Percentiles rank a stretch among this genome's conserved stretches.
phyloP scores from a whole-genome alignment of 2,888 invertebrate genomes.

The Tridacna crocea region DNA sequence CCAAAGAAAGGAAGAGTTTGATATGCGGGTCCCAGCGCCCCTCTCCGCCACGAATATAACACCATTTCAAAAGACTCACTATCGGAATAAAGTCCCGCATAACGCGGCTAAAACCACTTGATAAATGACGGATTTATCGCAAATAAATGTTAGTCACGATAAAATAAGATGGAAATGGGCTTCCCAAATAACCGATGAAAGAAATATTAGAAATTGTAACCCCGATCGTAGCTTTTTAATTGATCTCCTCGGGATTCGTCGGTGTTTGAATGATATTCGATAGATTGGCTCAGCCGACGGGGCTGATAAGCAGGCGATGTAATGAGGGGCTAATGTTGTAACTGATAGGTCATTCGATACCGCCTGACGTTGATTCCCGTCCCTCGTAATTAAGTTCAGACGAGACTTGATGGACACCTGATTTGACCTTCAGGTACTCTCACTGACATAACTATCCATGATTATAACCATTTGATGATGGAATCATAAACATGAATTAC shows the following conservation, averaged over 20 bases:
- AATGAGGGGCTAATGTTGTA: conserved; percentile 37
- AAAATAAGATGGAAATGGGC: conserved; percentile 39
- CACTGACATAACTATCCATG: not conserved
- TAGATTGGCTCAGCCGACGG: conserved; percentile 20
- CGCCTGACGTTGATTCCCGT: conserved; percentile 18
- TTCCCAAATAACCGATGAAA: conserved; percentile 60
- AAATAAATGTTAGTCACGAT: conserved; percentile 62
- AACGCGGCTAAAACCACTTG: conserved; percentile 38
- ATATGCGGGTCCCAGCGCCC: not conserved
- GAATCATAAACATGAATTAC: too few species aligned
- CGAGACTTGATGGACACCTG: conserved; percentile 1
- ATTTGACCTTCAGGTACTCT: not conserved
- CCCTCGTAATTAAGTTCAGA: conserved; percentile 18
- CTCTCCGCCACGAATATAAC: conserved; percentile 16
- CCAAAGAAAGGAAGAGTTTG: not conserved
- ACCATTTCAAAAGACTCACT: conserved; percentile 31
- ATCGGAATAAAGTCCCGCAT: conserved; percentile 50
- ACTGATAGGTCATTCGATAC: conserved; percentile 29
- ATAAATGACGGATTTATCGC: conserved; percentile 65
- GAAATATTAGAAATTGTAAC: conserved; percentile 67
- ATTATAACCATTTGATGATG: too few species aligned
- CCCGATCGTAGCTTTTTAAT: conserved; percentile 58
- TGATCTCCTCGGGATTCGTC: conserved; percentile 59
- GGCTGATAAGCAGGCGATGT: conserved; percentile 33
- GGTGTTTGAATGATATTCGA: conserved; percentile 24